These are phyloP conservation scores for Vanessa tameamea DNA, from an alignment of 1,140 invertebrate genomes.

Conservation along the genomic window DNA sequence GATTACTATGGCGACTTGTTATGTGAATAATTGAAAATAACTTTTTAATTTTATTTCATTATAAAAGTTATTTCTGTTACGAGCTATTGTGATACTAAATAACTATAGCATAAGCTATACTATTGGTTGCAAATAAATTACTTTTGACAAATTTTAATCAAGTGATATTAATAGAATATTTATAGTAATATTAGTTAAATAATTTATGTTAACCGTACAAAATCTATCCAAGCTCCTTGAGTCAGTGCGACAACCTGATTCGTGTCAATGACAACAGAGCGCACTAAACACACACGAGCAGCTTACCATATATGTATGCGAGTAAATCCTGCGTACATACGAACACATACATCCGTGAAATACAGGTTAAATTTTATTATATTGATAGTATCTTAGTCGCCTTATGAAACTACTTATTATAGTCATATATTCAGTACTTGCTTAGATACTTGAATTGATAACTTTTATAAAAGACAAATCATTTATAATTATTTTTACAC, in stretches of 20 bases:
- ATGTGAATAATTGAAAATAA: too few species aligned
- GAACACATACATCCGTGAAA: slow-evolving; percentile 9
- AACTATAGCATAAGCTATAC: too few species aligned
- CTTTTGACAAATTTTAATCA: too few species aligned
- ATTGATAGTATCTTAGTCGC: slow-evolving; percentile 28
- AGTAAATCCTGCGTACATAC: neutral
- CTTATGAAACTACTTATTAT: slow-evolving; percentile 19
- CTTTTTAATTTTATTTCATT: too few species aligned
- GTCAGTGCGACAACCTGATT: slow-evolving; percentile 39
- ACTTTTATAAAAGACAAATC: too few species aligned
- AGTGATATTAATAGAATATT: neutral
- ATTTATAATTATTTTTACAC: too few species aligned
- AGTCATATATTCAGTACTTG: neutral
- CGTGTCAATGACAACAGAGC: slow-evolving; percentile 38
- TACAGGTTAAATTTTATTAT: slow-evolving; percentile 15
- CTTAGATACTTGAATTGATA: too few species aligned
- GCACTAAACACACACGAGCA: slow-evolving; percentile 7
- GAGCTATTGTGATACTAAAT: too few species aligned
- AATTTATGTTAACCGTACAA: slow-evolving; percentile 22
- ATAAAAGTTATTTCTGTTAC: too few species aligned
- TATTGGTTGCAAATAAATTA: too few species aligned
- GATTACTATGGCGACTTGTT: too few species aligned
- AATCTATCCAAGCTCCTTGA: slow-evolving; percentile 35
- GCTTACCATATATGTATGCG: slow-evolving; percentile 8
- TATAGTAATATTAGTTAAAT: neutral